Conservation (phyloP, 2,113 vertebrate species). For the Capreolus pygargus region DNA sequence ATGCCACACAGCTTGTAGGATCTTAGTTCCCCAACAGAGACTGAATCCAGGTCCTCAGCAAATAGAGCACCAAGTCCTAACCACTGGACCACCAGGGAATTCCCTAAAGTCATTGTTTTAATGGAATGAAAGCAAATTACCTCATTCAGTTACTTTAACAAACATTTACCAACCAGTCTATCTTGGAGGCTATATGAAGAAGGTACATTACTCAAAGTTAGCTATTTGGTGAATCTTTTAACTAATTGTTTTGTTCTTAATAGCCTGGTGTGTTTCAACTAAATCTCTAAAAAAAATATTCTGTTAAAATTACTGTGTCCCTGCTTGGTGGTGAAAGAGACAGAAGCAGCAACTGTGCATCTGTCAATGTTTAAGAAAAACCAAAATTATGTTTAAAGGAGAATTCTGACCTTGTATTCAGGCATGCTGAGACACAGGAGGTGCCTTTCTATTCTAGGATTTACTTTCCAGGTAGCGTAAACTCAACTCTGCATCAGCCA, state of each 20-base stretch:
- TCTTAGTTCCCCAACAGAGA: background rate
- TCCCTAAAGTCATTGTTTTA: background rate
- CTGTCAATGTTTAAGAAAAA: background rate
- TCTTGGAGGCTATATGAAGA: background rate
- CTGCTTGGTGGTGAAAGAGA: background rate
- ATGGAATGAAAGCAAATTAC: slow-evolving; percentile 4
- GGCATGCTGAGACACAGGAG: background rate
- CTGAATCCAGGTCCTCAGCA: background rate
- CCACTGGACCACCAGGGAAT: background rate
- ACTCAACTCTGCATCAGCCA: background rate
- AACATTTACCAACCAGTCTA: background rate
- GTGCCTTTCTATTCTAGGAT: background rate
- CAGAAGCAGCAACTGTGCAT: background rate
- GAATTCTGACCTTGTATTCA: background rate
- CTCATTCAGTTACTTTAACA: background rate
- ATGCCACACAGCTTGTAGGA: background rate
- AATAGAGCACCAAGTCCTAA: background rate
- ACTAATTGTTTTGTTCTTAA: background rate
- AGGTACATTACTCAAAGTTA: background rate
- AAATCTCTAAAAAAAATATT: background rate
- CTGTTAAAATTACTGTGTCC: background rate
- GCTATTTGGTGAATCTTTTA: background rate
- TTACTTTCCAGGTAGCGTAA: background rate
- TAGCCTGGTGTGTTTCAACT: background rate
- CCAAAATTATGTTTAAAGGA: background rate